Evolutionary conservation across 92 coral and sea anemone genomes (phyloP), one percentile per base, ranked within the genome.

Genomic region (Zoanthus sansibaricus): DNA sequence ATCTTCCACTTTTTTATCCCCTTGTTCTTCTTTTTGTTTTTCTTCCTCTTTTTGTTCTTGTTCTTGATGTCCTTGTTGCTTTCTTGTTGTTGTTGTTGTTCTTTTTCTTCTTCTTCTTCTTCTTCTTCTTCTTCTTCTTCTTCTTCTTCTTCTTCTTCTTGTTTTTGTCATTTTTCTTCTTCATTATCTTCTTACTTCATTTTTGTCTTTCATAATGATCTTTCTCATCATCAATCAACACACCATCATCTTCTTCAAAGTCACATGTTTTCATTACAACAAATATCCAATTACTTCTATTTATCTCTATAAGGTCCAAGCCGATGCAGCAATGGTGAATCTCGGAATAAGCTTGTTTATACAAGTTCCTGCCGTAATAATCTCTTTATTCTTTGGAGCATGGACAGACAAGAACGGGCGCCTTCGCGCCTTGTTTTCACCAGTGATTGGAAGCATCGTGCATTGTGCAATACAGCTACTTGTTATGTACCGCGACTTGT

Each of bases 371-470:
- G 66, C 82, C 6, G 46, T 77, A 3, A 33, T 77, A 18, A 55
- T 54, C 12, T 77, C 82, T 9, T 14, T 77, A 31, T 55, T 77
- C 20, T 77, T 77, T 49, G 79, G 79, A 30, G 79, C 79, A 3
- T 75, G 79, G 79, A 75, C 79, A 0, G 79, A 75, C 79, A 77
- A 77, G 68, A 54, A 77, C 32, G 82, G 82, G 8, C 82, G 82
- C 54, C 82, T 64, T 64, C 68, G 69, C 46, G 82, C 82, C 48
- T 44, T 77, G 47, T 52, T 77, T 54, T 77, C 68, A 5, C 82
- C 82, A n/a, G 79, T 75, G 62, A 49, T 48, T 49, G 79, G 79
- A 31, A 75, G 79, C 64, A 75, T 75, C 11, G 82, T 46, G 15
- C 82, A 77, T 54, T 77, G 82, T 32, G 20, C 54, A 21, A 32